Evolutionary conservation across 2,113 vertebrate species (phyloP).

Genomic region (Taurulus bubalis): DNA sequence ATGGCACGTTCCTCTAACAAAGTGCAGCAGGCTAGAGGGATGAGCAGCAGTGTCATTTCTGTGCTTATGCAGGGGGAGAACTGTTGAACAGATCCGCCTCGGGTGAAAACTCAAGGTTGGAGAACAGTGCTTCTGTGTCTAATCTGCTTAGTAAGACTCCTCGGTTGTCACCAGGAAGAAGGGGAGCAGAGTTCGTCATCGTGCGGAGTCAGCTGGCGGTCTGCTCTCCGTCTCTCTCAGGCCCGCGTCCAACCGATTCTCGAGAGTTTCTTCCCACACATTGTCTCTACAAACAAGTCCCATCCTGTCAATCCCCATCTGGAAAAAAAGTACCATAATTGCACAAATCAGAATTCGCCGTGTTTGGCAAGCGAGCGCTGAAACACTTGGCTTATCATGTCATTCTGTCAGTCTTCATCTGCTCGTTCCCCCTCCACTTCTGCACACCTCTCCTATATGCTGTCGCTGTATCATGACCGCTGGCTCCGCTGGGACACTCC

Average conservation of each 20-base stretch:
- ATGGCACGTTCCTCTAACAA: neutral
- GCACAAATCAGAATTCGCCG: constrained; percentile 51
- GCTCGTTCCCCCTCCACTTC: constrained; percentile 27
- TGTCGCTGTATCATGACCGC: constrained; percentile 85
- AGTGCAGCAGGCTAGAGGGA: neutral
- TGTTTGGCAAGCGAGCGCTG: constrained; percentile 39
- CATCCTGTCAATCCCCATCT: constrained; percentile 40
- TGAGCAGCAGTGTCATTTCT: constrained; percentile 13
- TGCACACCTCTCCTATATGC: constrained; percentile 21
- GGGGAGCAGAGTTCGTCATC: constrained; percentile 31
- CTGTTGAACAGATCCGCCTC: constrained; percentile 23
- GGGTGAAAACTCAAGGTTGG: constrained; percentile 28
- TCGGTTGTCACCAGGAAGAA: constrained; percentile 29
- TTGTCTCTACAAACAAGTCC: constrained; percentile 26
- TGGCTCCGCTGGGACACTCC: constrained; percentile 85
- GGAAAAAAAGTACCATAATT: constrained; percentile 46
- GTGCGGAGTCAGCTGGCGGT: constrained; percentile 14
- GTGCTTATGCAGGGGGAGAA: constrained; percentile 16
- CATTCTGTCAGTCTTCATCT: constrained; percentile 51
- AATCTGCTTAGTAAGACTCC: constrained; percentile 38
- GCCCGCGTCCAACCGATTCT: neutral
- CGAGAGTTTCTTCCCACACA: constrained; percentile 7
- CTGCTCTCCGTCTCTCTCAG: neutral
- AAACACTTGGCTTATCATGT: constrained; percentile 47
- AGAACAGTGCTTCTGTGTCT: constrained; percentile 27